These are phyloP conservation scores for Himalopsyche japonica DNA, from an alignment of 2,888 invertebrate genomes.

Conservation along the genomic window DNA sequence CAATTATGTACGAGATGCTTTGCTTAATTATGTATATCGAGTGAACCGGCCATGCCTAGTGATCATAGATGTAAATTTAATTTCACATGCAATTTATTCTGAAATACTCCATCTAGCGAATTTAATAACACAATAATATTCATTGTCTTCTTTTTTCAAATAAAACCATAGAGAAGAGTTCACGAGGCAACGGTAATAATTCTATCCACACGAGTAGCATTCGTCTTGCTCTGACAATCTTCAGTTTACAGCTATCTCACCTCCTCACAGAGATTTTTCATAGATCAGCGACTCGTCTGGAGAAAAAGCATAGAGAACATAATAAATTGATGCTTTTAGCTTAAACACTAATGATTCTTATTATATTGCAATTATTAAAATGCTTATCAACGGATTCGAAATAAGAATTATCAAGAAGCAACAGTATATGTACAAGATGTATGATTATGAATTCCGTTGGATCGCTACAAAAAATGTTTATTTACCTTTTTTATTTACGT, in stretches of 20 bases:
- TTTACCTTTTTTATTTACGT: too few relatives aligned
- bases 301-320: neutral
- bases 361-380: neutral
- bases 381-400: neutral
- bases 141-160: constrained; percentile 5
- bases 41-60: neutral
- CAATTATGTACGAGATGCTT: neutral
- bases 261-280: neutral
- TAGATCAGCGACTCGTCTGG: neutral
- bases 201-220: constrained; percentile 2
- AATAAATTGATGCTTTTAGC: neutral
- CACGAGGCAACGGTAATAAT: constrained; percentile 3
- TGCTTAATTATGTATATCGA: neutral
- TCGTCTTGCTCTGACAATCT: neutral
- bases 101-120: neutral
- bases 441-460: too few relatives aligned
- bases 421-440: too few relatives aligned
- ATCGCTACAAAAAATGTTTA: too few relatives aligned
- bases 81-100: neutral
- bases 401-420: too few relatives aligned
- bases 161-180: constrained; percentile 3
- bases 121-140: constrained; percentile 5
- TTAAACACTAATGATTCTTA: neutral
- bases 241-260: neutral
- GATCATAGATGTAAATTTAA: neutral